Base-by-base conservation (phyloP, 1,140 invertebrate genomes). In the Mercenaria mercenaria region DNA sequence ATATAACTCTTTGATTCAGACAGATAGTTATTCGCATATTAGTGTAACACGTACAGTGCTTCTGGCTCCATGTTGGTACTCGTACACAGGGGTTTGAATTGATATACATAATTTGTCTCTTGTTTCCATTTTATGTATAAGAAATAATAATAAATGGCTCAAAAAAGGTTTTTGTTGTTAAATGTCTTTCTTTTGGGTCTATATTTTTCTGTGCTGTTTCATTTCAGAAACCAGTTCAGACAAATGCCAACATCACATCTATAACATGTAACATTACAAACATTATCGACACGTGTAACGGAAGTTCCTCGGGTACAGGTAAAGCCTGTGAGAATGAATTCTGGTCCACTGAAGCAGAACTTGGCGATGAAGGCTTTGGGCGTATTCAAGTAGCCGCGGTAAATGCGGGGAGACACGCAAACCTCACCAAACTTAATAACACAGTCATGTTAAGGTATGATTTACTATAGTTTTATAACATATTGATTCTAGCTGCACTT, bases 211-310 rank as follows among this genome's bases (percentile, higher is more conserved):
- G 26, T 1, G 32, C 4, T 15, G 1, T 41, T 41, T 39, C 18
- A 29, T 74, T 74, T n/a, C 74, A 52, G 76, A 20, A 29, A 56
- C 32, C 47, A 79, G 15, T 50, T 26, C 13, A 6, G 3, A 50
- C 67, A 0, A 72, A 39, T 72, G 67, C 34, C 18, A 79, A 79
- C 76, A 29, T 47, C 10, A 64, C 59, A n/a, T 23, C 18, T 0
- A 85, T 85, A 26, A 56, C 83, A 4, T 85, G 83, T 39, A 85
- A 85, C 83, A 72, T 76, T 8, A 85, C 67, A 34, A 34, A 85
- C 23, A 20, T 85, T 0, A 39, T 67, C 39, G 69, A 41, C 23
- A 34, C 69, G 1, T 85, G 83, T 41, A 84, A 82, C 50, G 77
- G 37, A 43, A 69, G 26, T 85, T 4, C 41, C n/a, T 41, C 59